Percentiles rank a stretch among this genome's conserved stretches.
Evolutionary conservation across 2,888 invertebrate genomes (phyloP).

Genomic region (Thymelicus acteon): DNA sequence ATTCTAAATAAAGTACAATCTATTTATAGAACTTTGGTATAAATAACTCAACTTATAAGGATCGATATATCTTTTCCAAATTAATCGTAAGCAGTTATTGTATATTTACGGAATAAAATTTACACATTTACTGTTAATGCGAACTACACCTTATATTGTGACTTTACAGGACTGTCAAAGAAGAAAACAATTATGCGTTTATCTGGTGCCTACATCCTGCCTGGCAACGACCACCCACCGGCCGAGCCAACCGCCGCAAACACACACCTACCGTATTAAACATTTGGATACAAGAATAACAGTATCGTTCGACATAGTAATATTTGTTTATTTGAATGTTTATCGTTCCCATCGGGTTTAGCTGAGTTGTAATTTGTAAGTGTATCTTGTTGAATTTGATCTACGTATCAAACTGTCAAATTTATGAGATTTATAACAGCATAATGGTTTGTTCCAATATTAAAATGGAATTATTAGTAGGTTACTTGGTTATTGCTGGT

Average conservation of each 20-base stretch:
- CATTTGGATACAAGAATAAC: conserved; percentile 49
- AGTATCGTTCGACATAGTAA: conserved; percentile 21
- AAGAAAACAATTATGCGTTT: conserved; percentile 60
- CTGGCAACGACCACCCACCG: conserved; percentile 57
- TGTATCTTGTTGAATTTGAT: conserved; percentile 43
- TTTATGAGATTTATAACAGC: conserved; percentile 4
- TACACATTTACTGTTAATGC: not conserved
- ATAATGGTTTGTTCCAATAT: conserved; percentile 18
- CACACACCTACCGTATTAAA: conserved; percentile 52
- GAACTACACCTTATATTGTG: conserved; percentile 22
- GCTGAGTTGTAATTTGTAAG: conserved; percentile 38
- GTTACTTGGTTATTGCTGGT: conserved; percentile 17
- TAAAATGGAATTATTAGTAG: conserved; percentile 22
- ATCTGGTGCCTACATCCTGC: conserved; percentile 69
- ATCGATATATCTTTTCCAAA: not conserved
- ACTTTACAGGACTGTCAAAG: conserved; percentile 68
- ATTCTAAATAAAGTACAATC: no score
- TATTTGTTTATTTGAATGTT: conserved; percentile 42
- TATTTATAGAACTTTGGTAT: no score
- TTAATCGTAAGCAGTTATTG: not conserved
- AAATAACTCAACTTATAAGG: not conserved
- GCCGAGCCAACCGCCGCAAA: conserved; percentile 54
- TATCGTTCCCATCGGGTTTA: conserved; percentile 42
- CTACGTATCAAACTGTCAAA: conserved; percentile 28
- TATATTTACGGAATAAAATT: not conserved